Evolutionary conservation across 2,113 vertebrate species (phyloP), one percentile per base, ranked within the genome.

Genomic region (Greenwoodochromis staneri): DNA sequence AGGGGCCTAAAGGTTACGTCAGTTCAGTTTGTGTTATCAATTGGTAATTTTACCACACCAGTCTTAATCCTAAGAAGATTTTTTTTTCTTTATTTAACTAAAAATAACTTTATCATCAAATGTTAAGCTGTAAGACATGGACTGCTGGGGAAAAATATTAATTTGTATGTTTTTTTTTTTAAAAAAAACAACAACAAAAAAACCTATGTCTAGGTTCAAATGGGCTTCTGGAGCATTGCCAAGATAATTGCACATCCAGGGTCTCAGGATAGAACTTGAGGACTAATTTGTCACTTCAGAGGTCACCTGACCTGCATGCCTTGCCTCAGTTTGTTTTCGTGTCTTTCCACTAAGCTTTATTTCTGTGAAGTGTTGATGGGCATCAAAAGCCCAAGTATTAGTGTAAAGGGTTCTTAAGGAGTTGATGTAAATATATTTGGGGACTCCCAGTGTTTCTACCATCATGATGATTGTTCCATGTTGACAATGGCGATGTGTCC

Each of bases 361-460:
- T 63, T 63, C 91, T 88, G 4, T 80, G 91, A 94, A 94, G 55
- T 94, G 95, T 93, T 94, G 90, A 87, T 69, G 24, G 87, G n/a
- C 47, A 89, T 57, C 8, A 47, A 73, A 61, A 85, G 89, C 80
- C n/a, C 85, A 88, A 34, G 19, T 42, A 84, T 78, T 47, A 5
- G 21, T 55, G 66, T 51, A 47, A 85, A 69, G 57, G 29, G 80
- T 59, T 49, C 49, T 59, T 61, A 17, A 66, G 10, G 19, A 31
- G 31, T 27, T 29, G 11, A 84, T 86, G 54, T 85, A 54, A 84
- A 90, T 91, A 88, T 83, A 80, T 94, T 89, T 93, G 85, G 90
- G 47, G 55, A 82, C 55, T 27, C 9, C 17, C 34, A 49, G 31
- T 90, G 55, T 89, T 91, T 85, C n/a, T 80, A 66, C 84, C 54